Evolutionary conservation across 2,888 invertebrate species (phyloP), one percentile per base, ranked within the genome.

Genomic region (Cosmia pyralina): DNA sequence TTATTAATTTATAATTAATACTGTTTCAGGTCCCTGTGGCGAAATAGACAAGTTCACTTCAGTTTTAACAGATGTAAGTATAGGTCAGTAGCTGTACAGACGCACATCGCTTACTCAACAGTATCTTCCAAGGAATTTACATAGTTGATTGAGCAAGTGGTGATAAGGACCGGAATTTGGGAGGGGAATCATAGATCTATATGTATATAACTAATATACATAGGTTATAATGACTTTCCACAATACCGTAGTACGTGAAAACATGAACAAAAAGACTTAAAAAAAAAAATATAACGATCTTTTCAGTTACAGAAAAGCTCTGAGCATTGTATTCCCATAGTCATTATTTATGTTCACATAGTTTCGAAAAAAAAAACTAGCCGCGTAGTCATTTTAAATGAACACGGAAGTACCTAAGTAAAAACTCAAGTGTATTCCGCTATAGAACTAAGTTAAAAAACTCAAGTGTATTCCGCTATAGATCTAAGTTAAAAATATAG

Each of bases 371-470:
- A 22, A 52, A 46, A 55, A 44, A 28, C 7, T 50, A 13, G 6
- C 15, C 17, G 0, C 13, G 4, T 19, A 22, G n/a, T 8, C 10
- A 17, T 34, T 48, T 34, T n/a, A 34, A 19, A 63, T 34, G 15
- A 70, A 17, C 8, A 1, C 4, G 3, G 52, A 22, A 62, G 15
- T 50, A 28, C 28, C 28, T 28, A 19, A 48, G 41, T 59, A 55
- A 53, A 68, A 63, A 52, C n/a, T 46, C 15, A 28, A 57, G 60
- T 63, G 34, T 66, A 72, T 53, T 41, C 44, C 6, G 22, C n/a
- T 15, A 34, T 48, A 38, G 22, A 57, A 44, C 38, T 60, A 44
- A 34, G 46, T 75, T 57, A 17, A 17, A 52, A 57, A 62, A 52
- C n/a, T 46, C 15, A 28, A 57, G 60, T 63, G 34, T 66, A 72